Evolutionary conservation across 2,888 invertebrate species (phyloP), one percentile per base, ranked within the genome.

Genomic region (Drosophila stalkeri): DNA sequence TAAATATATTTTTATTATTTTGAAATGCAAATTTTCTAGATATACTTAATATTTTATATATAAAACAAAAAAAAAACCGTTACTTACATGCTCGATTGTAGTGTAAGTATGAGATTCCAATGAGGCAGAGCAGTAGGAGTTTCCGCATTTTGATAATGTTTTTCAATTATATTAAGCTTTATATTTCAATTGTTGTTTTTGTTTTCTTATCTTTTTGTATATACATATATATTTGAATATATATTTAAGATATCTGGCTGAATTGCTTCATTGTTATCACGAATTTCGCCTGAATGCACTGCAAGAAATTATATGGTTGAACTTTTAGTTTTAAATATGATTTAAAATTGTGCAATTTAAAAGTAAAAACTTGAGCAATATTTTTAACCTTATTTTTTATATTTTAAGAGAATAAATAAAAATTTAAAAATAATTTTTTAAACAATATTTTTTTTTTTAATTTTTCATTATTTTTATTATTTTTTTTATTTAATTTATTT

Each of bases 71-170:
- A 41, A 16, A 14, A 60, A 63, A 27, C 1, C 37, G 37, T 52
- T 78, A 79, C 79, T 79, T 76, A 79, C 79, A 61, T 67, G 80
- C 71, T 33, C 3, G 31, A 16, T 27, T 46, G 59, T 41, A 52
- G 23, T 57, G 55, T 31, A 51, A 56, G 44, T 23, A 20, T 68
- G 70, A 72, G 79, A 79, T 75, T 75, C 60, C 64, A 37, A 70
- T 60, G 41, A 70, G 41, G 52, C 69, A 65, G 23, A 72, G 20
- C 64, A 75, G 43, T 16, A 75, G 33, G 27, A 67, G 14, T 60
- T 74, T 75, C 20, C 52, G 44, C 78, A 78, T 79, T 69, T 66
- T 71, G 47, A 54, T 55, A 43, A 27, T 16, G 43, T 35, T 31
- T 3, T n/a, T 39, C 33, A 44, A 57, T 47, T 67, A 44, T 61